Base-by-base conservation (phyloP, 2,888 invertebrate species). In the Hyposoter dolosus region DNA sequence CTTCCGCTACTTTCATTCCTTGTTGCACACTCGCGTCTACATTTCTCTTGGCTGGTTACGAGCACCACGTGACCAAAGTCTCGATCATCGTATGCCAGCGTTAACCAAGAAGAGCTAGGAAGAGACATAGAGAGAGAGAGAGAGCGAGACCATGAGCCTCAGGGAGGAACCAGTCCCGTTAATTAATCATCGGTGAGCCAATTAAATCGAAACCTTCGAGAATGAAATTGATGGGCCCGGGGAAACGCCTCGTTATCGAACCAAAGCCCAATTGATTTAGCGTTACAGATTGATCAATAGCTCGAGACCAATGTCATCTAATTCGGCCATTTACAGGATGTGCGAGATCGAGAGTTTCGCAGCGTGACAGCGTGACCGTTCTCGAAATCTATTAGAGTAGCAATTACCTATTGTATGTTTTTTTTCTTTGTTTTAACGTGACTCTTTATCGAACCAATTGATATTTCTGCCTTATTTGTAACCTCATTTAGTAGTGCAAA, bases 171-270 rank as follows among this genome's bases (percentile, higher is more conserved):
- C 60, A 60, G 10, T 6, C 60, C 28, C 60, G 60, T 60, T 83
- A 74, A 83, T 83, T 80, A 74, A 83, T 83, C 78, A 82, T 76
- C 68, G 68, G 45, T 81, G 19, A 65, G 60, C 83, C 83, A 80
- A 83, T 83, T 83, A 83, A 65, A 74, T 60, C 76, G 82, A 66
- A 76, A 60, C 60, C 28, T 60, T 60, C 60, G 60, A 28, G 60
- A 71, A 75, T 45, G 69, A 74, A 83, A 83, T 75, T 66, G 50
- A 43, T 63, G 43, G 63, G 45, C 32, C 45, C 45, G 63, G 23
- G 60, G 45, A 45, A 74, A 68, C 63, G 53, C 60, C 9, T 63
- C 66, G 65, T 60, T 32, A 71, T 81, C 84, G 80, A 84, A 19
- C 60, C 68, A 50, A 75, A 65, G 80, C 63, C 15, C 80, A 75